Evolutionary conservation across 2,113 vertebrate genomes (phyloP), one percentile per base, ranked within the genome.

Genomic region (Acrocephalus kingi): DNA sequence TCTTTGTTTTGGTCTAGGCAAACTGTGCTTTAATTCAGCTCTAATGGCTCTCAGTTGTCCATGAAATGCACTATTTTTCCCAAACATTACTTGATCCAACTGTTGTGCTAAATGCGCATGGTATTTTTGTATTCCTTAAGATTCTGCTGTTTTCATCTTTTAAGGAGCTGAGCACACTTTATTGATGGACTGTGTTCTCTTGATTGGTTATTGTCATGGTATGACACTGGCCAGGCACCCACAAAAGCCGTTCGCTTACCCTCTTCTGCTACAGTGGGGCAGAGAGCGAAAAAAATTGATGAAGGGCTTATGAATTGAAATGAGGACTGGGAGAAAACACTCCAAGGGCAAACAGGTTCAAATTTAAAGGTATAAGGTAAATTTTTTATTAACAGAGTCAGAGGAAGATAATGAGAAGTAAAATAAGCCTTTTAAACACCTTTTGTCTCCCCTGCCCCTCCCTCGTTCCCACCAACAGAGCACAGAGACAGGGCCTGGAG

Each of bases 231-330:
- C 63, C 77, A 67, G 52, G n/a, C 63, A 81, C n/a, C 43, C n/a
- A 68, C 9, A 1, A 68, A 68, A 58, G 14, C n/a, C 0, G 0
- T 68, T 58, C 3, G 0, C n/a, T 48, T 58, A 58, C 35, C 22
- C n/a, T 33, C n/a, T 67, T 68, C 52, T 46, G 21, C 39, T 33
- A 17, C 43, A 33, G n/a, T 5, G 48, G 43, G 28, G 22, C 28
- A 68, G 63, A 58, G 41, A 46, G 41, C 43, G 63, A 8, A 48
- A 48, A 63, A 39, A 39, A 27, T 13, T 13, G 17, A 48, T 11
- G 4, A 39, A 48, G 13, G n/a, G 17, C 30, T 58, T 18, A 39
- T 58, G n/a, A 55, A 17, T 31, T 46, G 51, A 48, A 63, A 20
- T 58, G 33, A 49, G 15, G 43, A 68, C 22, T 48, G 11, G 17